A percentile compares a stretch with the other conserved stretches of the same genome.
These are phyloP conservation scores for Antechinus flavipes DNA, from an alignment of 2,113 vertebrate genomes.

Conservation along the genomic window DNA sequence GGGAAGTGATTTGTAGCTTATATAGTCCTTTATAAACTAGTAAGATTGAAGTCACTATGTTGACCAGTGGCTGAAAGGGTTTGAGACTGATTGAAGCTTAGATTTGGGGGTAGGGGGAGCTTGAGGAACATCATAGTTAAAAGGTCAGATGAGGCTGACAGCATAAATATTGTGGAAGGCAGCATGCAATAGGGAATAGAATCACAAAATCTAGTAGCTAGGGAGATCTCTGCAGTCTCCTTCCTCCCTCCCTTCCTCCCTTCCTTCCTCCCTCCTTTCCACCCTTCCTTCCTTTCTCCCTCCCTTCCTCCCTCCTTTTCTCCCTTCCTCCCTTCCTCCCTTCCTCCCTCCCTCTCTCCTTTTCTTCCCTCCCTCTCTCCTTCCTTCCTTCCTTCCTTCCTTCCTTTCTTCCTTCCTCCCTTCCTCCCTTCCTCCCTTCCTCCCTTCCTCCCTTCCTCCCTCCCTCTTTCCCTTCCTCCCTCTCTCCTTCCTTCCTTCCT, in stretches of 20 bases:
- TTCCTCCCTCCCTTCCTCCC: too few species aligned
- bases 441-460: slow-evolving; percentile 2
- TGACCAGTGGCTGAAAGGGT: background rate
- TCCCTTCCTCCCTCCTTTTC: background rate
- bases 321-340: background rate
- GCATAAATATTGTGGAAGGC: background rate
- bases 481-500: background rate
- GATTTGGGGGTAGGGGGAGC: background rate
- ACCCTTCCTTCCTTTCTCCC: slow-evolving; percentile 22
- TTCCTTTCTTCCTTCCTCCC: too few species aligned
- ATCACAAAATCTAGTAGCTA: background rate
- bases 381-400: too few species aligned
- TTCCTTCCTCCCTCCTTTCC: background rate
- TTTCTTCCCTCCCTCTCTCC: background rate
- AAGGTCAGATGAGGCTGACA: background rate
- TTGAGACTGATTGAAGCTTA: background rate
- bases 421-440: background rate
- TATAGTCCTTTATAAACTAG: background rate
- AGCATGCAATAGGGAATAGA: background rate
- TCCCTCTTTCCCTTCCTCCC: background rate
- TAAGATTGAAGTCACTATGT: background rate
- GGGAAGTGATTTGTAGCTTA: background rate
- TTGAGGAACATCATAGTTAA: background rate
- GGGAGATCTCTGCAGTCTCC: background rate
- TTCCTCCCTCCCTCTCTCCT: background rate